Evolutionary conservation across 2,888 invertebrate genomes (phyloP), one percentile per base, ranked within the genome.

Genomic region (Idaea straminata): DNA sequence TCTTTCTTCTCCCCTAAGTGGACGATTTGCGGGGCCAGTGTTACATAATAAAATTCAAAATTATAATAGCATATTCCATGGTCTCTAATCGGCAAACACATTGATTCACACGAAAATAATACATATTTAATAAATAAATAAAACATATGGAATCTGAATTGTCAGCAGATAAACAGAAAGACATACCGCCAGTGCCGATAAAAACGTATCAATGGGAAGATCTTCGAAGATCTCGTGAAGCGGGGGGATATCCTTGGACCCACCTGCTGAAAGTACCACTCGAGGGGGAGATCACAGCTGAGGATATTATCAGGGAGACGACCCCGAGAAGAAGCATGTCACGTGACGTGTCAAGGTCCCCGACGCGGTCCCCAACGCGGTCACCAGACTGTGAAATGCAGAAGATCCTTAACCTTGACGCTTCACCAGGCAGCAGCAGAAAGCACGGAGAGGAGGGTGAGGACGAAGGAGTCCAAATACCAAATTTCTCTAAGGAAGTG

Each of bases 191-290:
- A 72, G 93, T 96, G 77, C 96, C 96, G 70, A 93, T 95, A 77
- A 95, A 96, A 86, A 96, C 96, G 64, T 97, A 96, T 87, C 94
- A 95, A 91, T 97, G 96, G 96, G 96, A 97, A 89, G 96, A 97
- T 86, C 89, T 97, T 59, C 91, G 94, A 77, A 93, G 96, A 83
- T 94, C 95, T 75, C 95, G 95, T 86, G 93, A 94, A 77, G 93
- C 94, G 82, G 97, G 97, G 71, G 95, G 95, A 61, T 97, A 97
- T 82, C 97, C 97, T 74, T 97, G 96, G 96, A 96, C 97, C 15
- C 95, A 96, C 85, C 87, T 97, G 35, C 93, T 95, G 77, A 96
- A 96, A 83, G 94, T 92, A 35, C 95, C 95, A 0, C 84, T 95
- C 34, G 86, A 88, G 76, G 91, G 90, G 64, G 89, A 90, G 79